Percentiles rank a stretch among this genome's conserved stretches.
Conservation (phyloP, 2,113 vertebrate genomes). For the Bos taurus region DNA sequence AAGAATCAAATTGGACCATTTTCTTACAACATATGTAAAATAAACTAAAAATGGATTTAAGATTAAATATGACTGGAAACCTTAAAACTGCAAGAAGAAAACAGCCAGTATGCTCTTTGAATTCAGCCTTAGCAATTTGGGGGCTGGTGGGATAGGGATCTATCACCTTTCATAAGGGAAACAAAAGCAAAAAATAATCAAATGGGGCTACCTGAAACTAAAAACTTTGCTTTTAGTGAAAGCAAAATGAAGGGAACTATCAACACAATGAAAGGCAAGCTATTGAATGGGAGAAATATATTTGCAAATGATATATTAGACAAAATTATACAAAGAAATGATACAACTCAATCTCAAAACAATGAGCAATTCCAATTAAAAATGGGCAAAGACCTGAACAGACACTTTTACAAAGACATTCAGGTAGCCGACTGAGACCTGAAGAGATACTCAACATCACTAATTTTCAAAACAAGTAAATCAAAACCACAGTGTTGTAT, state of each 20-base stretch:
- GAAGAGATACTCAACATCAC: neutral
- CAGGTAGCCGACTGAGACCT: neutral
- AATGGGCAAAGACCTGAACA: neutral
- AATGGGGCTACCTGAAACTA: neutral
- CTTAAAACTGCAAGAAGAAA: neutral
- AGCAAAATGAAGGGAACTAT: neutral
- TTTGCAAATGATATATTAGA: neutral
- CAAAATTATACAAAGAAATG: neutral
- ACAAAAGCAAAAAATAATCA: neutral
- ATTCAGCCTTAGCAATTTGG: neutral
- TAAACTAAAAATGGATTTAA: neutral
- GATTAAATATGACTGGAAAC: neutral
- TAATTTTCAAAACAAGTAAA: neutral
- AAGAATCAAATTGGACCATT: neutral
- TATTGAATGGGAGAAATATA: neutral
- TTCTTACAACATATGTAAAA: neutral
- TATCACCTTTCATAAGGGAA: neutral
- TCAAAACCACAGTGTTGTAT: neutral
- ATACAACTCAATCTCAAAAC: neutral
- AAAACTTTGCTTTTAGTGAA: neutral
- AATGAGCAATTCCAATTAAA: neutral
- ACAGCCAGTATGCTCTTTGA: neutral
- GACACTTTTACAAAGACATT: neutral
- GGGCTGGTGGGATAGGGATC: neutral
- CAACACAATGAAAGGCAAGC: neutral